Evolutionary conservation across 2,113 vertebrate species (phyloP), one percentile per base, ranked within the genome.

Genomic region (Pachycephala philippinensis): DNA sequence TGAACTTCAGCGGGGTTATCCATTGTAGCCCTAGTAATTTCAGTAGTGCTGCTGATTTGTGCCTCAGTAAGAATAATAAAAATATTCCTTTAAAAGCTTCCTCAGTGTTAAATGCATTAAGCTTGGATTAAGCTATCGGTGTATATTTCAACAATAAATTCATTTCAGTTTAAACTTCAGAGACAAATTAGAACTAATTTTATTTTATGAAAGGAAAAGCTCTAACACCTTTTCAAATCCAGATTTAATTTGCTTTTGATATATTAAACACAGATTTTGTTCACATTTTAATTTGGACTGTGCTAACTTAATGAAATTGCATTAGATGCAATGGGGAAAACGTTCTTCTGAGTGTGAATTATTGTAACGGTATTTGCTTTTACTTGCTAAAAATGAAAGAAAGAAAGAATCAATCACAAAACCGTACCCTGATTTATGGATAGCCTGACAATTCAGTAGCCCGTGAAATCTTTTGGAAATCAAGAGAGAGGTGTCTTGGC

Each of bases 161-260:
- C 1, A 70, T 84, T 87, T 78, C 65, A 44, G 23, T 61, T 92
- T 71, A 89, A 94, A 84, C 37, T 74, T 78, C 52, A 91, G 59
- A 87, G 69, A 61, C 52, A 89, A 95, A 89, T 94, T 60, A 84
- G 47, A 78, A 92, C 28, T 81, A 93, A 93, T 94, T 95, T 37
- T 81, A 68, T 93, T 90, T 95, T 75, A 84, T 56, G 69, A 78
- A 94, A 81, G 60, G 49, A 90, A 93, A 94, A 86, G 20, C 71
- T 90, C 45, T 68, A 88, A 66, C 39, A 94, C 47, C 64, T 90
- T 96, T 94, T 88, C 63, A 90, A 91, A 91, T 71, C 44, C 79
- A 94, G 80, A 60, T 52, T 74, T 95, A 87, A 93, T 94, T 90
- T 84, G 23, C 44, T 96, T 94, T 92, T 79, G 76, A 92, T 78